Evolutionary conservation across 2,113 vertebrate genomes (phyloP), one percentile per base, ranked within the genome.

Genomic region (Stegostoma tigrinum): DNA sequence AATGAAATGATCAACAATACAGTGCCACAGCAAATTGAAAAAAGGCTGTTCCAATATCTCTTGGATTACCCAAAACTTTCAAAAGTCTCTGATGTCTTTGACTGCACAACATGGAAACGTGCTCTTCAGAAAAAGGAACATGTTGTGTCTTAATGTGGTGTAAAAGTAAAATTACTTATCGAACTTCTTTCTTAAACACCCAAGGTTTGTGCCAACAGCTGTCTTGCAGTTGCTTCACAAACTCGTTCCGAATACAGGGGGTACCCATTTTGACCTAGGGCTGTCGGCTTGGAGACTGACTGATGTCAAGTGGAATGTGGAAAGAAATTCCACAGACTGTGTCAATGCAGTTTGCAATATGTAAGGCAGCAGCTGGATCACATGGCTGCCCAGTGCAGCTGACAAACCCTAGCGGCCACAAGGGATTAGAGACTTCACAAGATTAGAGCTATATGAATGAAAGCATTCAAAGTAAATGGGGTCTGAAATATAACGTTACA

Each of bases 221-320:
- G 93, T 68, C 23, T 70, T 19, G 23, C 24, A 94, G 34, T 10
- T 68, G 67, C 93, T 94, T 70, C 93, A 94, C 42, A 45, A 70
- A 94, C 90, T 68, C 72, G 94, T 34, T 95, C 38, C 19, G 68
- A 95, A 52, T 42, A 72, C 68, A 95, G 68, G 48, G 42, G 45
- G 52, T 48, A 30, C 14, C 14, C 70, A 67, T 72, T 70, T 48
- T 45, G 93, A 70, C 23, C 93, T 66, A 94, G 34, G 66, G 19
- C 38, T 34, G 68, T 45, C 0, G n/a, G 27, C 67, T 45, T 95
- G 94, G 10, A 72, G 94, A 95, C 38, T 52, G 42, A 27, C 42
- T 95, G 94, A 45, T 72, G 68, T 95, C 67, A 72, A 45, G 38
- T 72, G 94, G 67, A 95, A 95, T 95, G 94, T 5, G 67, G 45